Base-by-base conservation (phyloP, 37 sponge, comb jelly and placozoan genomes). In the Chondrilla cf. caribensis region DNA sequence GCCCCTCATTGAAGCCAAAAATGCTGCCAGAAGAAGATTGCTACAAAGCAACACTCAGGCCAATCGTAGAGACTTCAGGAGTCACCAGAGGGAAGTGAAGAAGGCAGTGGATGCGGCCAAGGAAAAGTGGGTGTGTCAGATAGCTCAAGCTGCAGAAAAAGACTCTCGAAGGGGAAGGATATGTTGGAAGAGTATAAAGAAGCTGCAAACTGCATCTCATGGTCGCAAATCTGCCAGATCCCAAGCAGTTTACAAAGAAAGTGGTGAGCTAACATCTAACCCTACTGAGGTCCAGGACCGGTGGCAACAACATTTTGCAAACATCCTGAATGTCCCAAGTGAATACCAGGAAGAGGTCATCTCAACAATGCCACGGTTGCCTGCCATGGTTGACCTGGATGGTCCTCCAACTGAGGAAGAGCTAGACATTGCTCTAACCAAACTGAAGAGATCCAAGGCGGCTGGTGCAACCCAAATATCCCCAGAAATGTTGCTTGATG, bases 1-100 rank as follows among this genome's bases (percentile, higher is more conserved):
- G 26, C 87, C 87, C 19, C 31, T 87, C 40, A 58, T 86, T 4
- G 54, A 70, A 24, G 66, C 78, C n/a, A 87, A 87, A 78, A 73
- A 82, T 44, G 58, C 29, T 19, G 82, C 83, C 24, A 75, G 81
- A 1, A 41, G 19, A 17, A 81, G 75, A 51, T 11, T 67, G 32
- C 39, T 86, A 21, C 60, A 84, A 28, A 29, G 19, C 47, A 60
- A 77, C 58, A 54, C 44, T n/a, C 42, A 3, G 40, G 44, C 76
- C 21, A 22, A 73, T 43, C 21, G 25, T 2, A 42, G 40, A 43
- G 54, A 62, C 28, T 87, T 87, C 47, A 81, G 78, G 35, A 59
- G 59, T 3, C 42, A 29, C 24, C 82, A 87, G 55, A 73, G 82
- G 59, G 39, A 47, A 1, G 87, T 87, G 3, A 87, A 87, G 67